These are phyloP conservation scores for Parapsyche elsis DNA, from an alignment of 1,140 invertebrate genomes.

Conservation along the genomic window DNA sequence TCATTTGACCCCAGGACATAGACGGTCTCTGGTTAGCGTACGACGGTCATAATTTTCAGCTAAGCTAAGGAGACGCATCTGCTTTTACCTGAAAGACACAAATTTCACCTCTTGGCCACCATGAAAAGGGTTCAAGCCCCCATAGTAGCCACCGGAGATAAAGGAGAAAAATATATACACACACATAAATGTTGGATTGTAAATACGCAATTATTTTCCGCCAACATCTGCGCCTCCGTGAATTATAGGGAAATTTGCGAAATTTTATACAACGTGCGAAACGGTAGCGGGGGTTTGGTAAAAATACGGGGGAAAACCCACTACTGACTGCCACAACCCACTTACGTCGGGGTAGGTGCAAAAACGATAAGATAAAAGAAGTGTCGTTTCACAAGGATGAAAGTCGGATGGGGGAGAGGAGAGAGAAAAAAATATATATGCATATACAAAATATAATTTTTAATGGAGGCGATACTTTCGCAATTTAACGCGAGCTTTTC, in stretches of 20 bases:
- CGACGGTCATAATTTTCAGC: constrained; percentile 32
- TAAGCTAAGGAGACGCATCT: constrained; percentile 34
- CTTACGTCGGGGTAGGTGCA: not conserved
- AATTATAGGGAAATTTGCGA: constrained; percentile 25
- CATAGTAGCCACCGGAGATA: constrained; percentile 6
- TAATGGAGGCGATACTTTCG: constrained; percentile 12
- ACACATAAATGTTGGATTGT: constrained; percentile 10
- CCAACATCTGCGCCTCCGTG: constrained; percentile 18
- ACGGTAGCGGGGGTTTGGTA: no score
- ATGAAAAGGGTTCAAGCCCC: constrained; percentile 39
- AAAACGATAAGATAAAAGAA: constrained; percentile 21
- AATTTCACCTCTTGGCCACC: constrained; percentile 23
- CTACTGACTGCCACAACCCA: not conserved
- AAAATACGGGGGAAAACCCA: not conserved
- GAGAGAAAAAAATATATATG: not conserved
- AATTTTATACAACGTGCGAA: not conserved
- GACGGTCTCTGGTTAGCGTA: constrained; percentile 9
- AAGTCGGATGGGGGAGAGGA: not conserved
- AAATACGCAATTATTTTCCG: constrained; percentile 20
- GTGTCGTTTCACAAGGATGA: not conserved
- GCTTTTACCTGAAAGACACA: constrained; percentile 34
- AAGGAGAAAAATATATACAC: not conserved
- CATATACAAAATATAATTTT: no score
- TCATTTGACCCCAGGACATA: not conserved
- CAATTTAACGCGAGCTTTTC: not conserved